Evolutionary conservation across 2,888 invertebrate species (phyloP), one percentile per base, ranked within the genome.

Genomic region (Ophion slaviceki): DNA sequence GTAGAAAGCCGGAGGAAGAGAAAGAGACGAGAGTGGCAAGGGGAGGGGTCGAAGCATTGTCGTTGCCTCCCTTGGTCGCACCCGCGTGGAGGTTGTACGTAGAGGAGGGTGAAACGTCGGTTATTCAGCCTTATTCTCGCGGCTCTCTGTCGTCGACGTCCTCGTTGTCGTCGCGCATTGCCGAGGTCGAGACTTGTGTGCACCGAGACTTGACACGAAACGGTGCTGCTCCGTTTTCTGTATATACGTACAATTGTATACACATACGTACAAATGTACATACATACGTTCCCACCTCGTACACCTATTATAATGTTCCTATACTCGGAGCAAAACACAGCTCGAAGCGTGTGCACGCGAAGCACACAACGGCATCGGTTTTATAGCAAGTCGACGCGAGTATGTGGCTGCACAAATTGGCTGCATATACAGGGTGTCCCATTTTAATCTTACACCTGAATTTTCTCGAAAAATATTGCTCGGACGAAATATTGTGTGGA

Each of bases 151-250:
- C 72, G 71, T 80, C 75, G 75, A 76, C 71, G 75, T 84, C 71
- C 80, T 75, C 68, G 77, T 84, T 71, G 84, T 71, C 71, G 72
- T 59, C 67, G 72, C 17, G 17, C 53, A 53, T 82, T 70, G 82
- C 74, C 74, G 82, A 78, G 85, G 80, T 71, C 84, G 80, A 71
- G 76, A 80, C 75, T 64, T 8, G 70, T 80, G 75, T 84, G 80
- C 80, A 76, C 17, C 80, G 80, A 32, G 32, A 76, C 45, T 72
- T 64, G 84, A 80, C 70, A 71, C 84, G 71, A 84, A 84, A 83
- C 70, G 76, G 17, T 70, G 72, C 72, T 61, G 74, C 70, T 84
- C 62, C 57, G 68, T 68, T 83, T 68, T 53, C 68, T 68, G 14
- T 47, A 8, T 64, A 62, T 40, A 24, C 45, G 1, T 28, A 24